These are phyloP conservation scores for Litoditis marina DNA, from an alignment of 2,888 invertebrate species.

Conservation along the genomic window DNA sequence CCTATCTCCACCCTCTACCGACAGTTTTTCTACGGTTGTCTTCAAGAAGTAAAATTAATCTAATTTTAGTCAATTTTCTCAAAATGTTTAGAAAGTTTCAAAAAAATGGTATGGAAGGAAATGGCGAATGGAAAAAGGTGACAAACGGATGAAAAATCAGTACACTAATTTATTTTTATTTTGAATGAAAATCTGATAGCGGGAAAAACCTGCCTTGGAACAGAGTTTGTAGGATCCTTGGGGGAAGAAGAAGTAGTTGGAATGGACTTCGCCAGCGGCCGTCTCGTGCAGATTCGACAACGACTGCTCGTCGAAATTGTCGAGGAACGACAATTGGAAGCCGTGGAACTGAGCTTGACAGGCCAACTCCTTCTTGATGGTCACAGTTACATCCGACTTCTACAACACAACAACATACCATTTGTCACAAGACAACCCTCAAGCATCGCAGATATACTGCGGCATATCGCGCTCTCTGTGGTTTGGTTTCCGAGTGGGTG, in stretches of 20 bases:
- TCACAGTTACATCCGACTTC: slow-evolving; percentile 77
- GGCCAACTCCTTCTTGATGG: slow-evolving; percentile 72
- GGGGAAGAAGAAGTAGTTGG: slow-evolving; percentile 82
- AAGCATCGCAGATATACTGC: too few species aligned
- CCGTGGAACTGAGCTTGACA: slow-evolving; percentile 78
- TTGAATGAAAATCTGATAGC: neutral
- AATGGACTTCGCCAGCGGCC: slow-evolving; percentile 53
- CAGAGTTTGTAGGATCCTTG: slow-evolving; percentile 98
- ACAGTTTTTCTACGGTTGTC: too few species aligned
- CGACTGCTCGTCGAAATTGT: slow-evolving; percentile 71
- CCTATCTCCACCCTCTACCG: too few species aligned
- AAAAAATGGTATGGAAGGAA: too few species aligned
- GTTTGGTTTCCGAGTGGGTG: too few species aligned
- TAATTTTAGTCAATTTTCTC: too few species aligned
- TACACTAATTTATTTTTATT: neutral
- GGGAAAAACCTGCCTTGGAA: slow-evolving; percentile 66
- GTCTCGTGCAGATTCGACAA: slow-evolving; percentile 11
- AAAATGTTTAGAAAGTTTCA: too few species aligned
- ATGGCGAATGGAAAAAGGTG: too few species aligned
- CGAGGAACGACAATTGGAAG: slow-evolving; percentile 87
- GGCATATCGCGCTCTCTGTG: too few species aligned
- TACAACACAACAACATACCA: neutral
- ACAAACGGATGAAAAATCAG: too few species aligned
- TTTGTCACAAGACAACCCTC: neutral
- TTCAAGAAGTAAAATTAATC: too few species aligned